phyloP scores from a whole-genome alignment of 2,888 invertebrate species.

The Eudemis profundana region DNA sequence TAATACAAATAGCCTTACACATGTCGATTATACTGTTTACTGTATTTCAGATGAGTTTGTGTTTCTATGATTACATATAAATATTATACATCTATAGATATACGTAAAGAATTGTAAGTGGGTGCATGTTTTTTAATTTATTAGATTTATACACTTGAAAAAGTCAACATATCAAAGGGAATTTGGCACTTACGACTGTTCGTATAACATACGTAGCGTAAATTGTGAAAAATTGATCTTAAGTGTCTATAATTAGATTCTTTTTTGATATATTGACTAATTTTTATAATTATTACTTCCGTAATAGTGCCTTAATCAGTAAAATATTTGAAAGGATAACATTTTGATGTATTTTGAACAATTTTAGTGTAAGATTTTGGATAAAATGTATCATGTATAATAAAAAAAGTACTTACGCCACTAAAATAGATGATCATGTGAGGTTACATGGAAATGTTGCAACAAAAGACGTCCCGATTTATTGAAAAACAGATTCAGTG shows the following conservation, averaged over 20 bases:
- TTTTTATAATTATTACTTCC: conserved; percentile 25
- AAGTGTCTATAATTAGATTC: background rate
- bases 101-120: conserved; percentile 31
- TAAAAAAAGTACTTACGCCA: conserved; percentile 21
- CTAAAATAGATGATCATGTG: conserved; percentile 11
- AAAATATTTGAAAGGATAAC: conserved; percentile 3
- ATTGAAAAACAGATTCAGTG: too few relatives aligned
- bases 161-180: background rate
- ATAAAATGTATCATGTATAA: conserved; percentile 6
- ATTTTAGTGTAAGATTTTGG: conserved; percentile 8
- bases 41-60: conserved; percentile 3
- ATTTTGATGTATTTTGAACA: background rate
- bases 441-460: background rate
- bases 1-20: too few relatives aligned
- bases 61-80: conserved; percentile 21
- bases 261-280: conserved; percentile 1
- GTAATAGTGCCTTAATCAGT: conserved; percentile 33
- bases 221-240: background rate
- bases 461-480: too few relatives aligned
- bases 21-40: background rate
- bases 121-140: conserved; percentile 43
- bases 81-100: conserved; percentile 22
- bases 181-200: background rate
- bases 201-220: background rate
- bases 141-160: conserved; percentile 35